phyloP scores from a whole-genome alignment of 1,140 invertebrate genomes.

The Batillaria attramentaria region DNA sequence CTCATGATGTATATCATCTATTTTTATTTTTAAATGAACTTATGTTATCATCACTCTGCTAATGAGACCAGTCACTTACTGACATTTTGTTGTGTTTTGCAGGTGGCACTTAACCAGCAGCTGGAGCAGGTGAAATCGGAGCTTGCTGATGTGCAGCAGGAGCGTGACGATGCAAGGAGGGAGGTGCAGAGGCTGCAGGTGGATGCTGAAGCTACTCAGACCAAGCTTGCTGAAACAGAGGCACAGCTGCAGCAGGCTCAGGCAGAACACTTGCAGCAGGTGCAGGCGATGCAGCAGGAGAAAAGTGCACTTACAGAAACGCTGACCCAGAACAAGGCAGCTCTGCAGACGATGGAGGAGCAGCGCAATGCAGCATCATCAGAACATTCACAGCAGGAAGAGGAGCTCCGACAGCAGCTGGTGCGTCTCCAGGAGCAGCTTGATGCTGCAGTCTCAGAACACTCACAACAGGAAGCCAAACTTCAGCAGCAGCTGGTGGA shows the following conservation, averaged over 20 bases:
- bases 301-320: neutral
- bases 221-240: neutral
- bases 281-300: neutral
- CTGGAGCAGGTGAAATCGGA: neutral
- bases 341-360: neutral
- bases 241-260: neutral
- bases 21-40: too few relatives aligned
- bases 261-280: neutral
- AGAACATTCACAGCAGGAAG: constrained; percentile 20
- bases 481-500: constrained; percentile 9
- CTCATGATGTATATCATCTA: too few relatives aligned
- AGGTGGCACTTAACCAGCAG: neutral
- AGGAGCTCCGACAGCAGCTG: constrained; percentile 15
- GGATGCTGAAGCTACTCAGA: neutral
- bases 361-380: too few relatives aligned
- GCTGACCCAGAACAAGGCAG: neutral
- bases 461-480: neutral
- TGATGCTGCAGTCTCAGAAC: constrained; percentile 2
- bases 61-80: too few relatives aligned
- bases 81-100: constrained; percentile 9
- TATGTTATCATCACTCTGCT: too few relatives aligned
- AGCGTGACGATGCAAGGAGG: neutral
- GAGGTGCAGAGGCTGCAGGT: constrained; percentile 6
- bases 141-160: neutral
- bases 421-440: neutral